Base-by-base conservation (phyloP, 2,888 invertebrate species). In the Drosophila stalkeri region DNA sequence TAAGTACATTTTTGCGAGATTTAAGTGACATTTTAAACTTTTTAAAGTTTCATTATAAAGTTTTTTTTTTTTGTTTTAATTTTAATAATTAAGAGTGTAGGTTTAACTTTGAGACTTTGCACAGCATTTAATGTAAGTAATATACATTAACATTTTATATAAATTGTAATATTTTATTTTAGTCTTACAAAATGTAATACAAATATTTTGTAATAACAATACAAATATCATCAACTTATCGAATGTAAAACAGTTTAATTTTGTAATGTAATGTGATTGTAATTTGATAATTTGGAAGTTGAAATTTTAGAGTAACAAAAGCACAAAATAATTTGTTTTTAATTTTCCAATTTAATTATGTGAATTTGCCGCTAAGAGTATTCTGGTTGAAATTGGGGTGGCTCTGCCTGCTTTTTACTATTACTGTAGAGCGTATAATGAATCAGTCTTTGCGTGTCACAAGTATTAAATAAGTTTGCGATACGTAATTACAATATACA, bases 391-490 rank as follows among this genome's bases (percentile, higher is more conserved):
- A 20, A 31, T 27, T 27, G 39, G 63, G 33, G 16, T 55, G 49
- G 61, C 43, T 64, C 57, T 46, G 62, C 33, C 55, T 72, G 47
- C 41, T 52, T 61, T 63, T 63, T 64, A 68, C 64, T 69, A 79
- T 68, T 77, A 79, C 71, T 67, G 65, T 72, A 70, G 80, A 81
- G 75, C 80, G 72, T 77, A 87, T 80, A 79, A 78, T 82, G 89
- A 84, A 84, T 89, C 89, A 89, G 89, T 89, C 89, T 89, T 90
- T 90, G 84, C 82, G 77, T 84, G 89, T 87, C 87, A 82, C 81
- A 86, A 84, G 80, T 87, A 84, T 81, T 72, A 75, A 84, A 80
- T 66, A 79, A 76, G 64, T 62, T 77, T 77, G 72, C 73, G 64
- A 73, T 80, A 72, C 57, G 56, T 72, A 70, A 71, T 73, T 64